Base-by-base conservation (phyloP, 1,140 invertebrate species). In the Dendroctonus valens region DNA sequence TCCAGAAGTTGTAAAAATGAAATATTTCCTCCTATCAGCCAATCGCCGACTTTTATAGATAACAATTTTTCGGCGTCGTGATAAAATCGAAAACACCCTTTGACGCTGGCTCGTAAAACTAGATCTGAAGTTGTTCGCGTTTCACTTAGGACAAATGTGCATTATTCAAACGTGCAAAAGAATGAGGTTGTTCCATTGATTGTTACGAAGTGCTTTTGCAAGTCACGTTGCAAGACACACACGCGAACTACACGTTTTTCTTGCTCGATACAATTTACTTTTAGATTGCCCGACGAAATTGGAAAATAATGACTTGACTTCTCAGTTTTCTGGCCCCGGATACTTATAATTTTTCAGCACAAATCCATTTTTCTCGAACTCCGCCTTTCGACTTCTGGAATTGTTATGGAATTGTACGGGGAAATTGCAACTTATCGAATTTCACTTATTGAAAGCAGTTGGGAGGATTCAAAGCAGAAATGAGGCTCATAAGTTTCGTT, bases 191-290 rank as follows among this genome's bases (percentile, higher is more conserved):
- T 60, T 60, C 38, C 58, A 38, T 50, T 60, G 58, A 53, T 52
- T 62, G 50, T 62, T 53, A 53, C 46, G 46, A 40, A 26, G 59
- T 53, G 59, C 49, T 62, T 62, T 62, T 26, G 49, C 49, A 62
- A 62, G 59, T 62, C 59, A 62, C 59, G 59, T 62, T 62, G 59
- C 50, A 62, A 62, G 37, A 62, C 59, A 53, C 26, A 26, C 59
- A 62, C 59, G 59, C 50, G 59, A 62, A 62, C 50, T 42, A 52
- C 59, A 62, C 59, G 59, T 53, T 53, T 41, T 52, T 52, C 59
- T n/a, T 44, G 41, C 44, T 60, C 15, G 46, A 60, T 60, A 60
- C 59, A 62, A 53, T 53, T 62, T 62, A 62, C 53, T 52, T 62
- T 62, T 62, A 62, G 59, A 62, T 62, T 53, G 59, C 59, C 26